Conservation (phyloP, 2,888 invertebrate species). For the Lasioglossum morio region DNA sequence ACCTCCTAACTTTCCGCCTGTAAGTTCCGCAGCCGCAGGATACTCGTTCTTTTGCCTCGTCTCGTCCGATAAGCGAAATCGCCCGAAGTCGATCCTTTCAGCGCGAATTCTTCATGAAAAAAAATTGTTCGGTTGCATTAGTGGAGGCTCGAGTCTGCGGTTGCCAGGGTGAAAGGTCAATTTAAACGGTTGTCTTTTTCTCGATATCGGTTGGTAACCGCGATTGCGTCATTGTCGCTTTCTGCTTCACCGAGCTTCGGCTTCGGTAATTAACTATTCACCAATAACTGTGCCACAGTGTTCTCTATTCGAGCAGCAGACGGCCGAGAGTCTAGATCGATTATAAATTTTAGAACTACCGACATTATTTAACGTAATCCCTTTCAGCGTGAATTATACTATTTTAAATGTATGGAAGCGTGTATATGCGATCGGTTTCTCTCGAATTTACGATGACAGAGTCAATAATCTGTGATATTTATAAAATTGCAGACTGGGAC, state of each 20-base stretch:
- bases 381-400: not conserved
- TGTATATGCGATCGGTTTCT: not conserved
- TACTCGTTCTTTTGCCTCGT: not conserved
- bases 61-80: not conserved
- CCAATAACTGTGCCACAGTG: slow-evolving; percentile 9
- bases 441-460: not conserved
- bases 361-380: not conserved
- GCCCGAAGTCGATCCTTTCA: not conserved
- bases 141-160: not conserved
- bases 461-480: not conserved
- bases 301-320: slow-evolving; percentile 15
- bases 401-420: not conserved
- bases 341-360: not conserved
- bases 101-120: not conserved
- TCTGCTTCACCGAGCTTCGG: slow-evolving; percentile 14
- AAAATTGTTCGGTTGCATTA: not conserved
- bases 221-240: slow-evolving; percentile 33
- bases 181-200: slow-evolving; percentile 14
- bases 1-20: not conserved
- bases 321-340: slow-evolving; percentile 5
- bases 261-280: slow-evolving; percentile 45
- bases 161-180: slow-evolving; percentile 35
- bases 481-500: not conserved
- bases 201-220: slow-evolving; percentile 3
- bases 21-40: not conserved